Percentiles rank a stretch among this genome's conserved stretches.
Conservation (phyloP, 2,113 vertebrate genomes). For the Tachysurus vachellii region DNA sequence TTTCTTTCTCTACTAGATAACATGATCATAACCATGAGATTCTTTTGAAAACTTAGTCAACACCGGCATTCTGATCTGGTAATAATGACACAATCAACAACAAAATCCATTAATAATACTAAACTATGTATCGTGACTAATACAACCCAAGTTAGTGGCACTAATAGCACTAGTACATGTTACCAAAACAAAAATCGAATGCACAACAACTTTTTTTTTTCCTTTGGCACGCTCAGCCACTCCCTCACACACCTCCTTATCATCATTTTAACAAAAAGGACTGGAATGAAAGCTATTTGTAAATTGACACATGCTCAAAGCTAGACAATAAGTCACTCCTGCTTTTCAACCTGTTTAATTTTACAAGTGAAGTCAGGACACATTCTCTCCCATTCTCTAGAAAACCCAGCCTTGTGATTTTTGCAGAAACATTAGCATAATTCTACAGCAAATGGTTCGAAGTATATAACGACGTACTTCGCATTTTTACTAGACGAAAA, state of each 20-base stretch:
- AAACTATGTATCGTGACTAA: not conserved
- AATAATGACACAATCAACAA: not conserved
- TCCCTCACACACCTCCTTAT: not conserved
- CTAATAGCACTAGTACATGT: not conserved
- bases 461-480: no score
- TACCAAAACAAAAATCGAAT: not conserved
- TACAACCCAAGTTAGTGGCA: not conserved
- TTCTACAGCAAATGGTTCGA: not conserved
- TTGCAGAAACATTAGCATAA: not conserved
- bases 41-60: not conserved
- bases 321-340: not conserved
- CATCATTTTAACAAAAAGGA: conserved; percentile 5
- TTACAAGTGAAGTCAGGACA: not conserved
- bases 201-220: not conserved
- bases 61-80: not conserved
- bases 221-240: not conserved
- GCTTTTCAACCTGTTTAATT: not conserved
- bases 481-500: no score
- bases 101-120: not conserved
- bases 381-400: not conserved
- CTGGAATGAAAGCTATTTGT: conserved; percentile 9
- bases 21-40: not conserved
- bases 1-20: not conserved
- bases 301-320: not conserved
- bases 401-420: not conserved